Conservation (phyloP, 1,140 invertebrate genomes). For the Zaprionus tsacasi region DNA sequence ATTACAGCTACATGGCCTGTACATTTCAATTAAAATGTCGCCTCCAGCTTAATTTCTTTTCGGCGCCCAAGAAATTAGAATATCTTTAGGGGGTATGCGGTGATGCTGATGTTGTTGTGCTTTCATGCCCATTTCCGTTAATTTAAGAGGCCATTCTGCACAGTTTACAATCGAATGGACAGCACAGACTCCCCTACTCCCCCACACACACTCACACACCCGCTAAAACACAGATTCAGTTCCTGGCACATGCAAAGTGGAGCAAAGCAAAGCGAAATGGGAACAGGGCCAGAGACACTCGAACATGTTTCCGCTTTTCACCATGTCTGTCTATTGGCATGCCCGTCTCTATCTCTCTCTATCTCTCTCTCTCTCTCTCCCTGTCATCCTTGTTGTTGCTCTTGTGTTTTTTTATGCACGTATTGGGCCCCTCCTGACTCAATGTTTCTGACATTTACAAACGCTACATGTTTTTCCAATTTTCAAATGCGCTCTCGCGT, state of each 20-base stretch:
- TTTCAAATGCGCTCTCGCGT: conserved; percentile 43
- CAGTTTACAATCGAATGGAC: conserved; percentile 62
- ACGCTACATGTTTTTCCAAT: conserved; percentile 72
- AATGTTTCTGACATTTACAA: conserved; percentile 52
- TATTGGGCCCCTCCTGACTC: conserved; percentile 3
- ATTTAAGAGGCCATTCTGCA: conserved; percentile 45
- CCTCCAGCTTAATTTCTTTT: conserved; percentile 44
- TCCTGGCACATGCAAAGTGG: conserved; percentile 1
- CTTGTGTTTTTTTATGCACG: conserved; percentile 1
- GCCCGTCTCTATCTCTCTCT: conserved; percentile 4
- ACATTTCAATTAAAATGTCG: conserved; percentile 79
- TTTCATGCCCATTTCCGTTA: conserved; percentile 53
- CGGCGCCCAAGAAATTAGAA: conserved; percentile 56
- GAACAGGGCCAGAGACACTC: conserved; percentile 33
- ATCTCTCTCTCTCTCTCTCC: conserved; percentile 1
- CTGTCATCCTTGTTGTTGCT: background rate
- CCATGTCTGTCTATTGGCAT: conserved; percentile 24
- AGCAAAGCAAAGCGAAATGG: background rate
- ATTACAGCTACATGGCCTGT: conserved; percentile 60
- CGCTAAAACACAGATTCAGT: conserved; percentile 4
- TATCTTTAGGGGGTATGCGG: conserved; percentile 27
- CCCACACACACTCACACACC: background rate
- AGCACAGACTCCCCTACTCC: conserved; percentile 6
- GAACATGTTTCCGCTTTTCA: conserved; percentile 70
- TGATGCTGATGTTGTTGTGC: conserved; percentile 21